Evolutionary conservation across 2,888 invertebrate species (phyloP), one percentile per base, ranked within the genome.

Genomic region (Fragum fragum): DNA sequence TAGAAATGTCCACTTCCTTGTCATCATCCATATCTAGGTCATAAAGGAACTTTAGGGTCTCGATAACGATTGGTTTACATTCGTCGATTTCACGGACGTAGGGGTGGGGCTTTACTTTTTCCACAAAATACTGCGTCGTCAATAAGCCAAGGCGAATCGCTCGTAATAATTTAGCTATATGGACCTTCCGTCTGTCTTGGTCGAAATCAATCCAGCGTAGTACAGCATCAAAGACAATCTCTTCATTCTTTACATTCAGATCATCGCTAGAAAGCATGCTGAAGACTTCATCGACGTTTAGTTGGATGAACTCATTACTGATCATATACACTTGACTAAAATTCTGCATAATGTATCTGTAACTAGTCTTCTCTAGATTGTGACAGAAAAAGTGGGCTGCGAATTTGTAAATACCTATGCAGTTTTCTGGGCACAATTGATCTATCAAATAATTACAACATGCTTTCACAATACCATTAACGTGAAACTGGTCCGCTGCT

Each of bases 41-140:
- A 95, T 98, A 98, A 66, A 98, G 96, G 94, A 98, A 98, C 93
- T 97, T 97, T 53, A 98, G 95, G 0, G 98, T 98, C 94, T 98
- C 98, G 47, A 98, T 97, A 84, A 98, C 97, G 85, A 98, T 96
- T 0, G 98, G 98, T 21, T 97, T 96, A 88, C 98, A 98, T 14
- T 96, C 96, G 86, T 97, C 97, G 72, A 85, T 90, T 68, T 92
- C 96, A 16, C 96, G 96, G 0, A 99, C 97, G 94, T 97, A 98
- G 0, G 96, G 96, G 94, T 98, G 98, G 86, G 97, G 97, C 94
- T 94, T 94, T 29, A 95, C 97, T 83, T 90, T 97, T 94, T 98
- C 98, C 93, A 98, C 96, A 94, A 98, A 98, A 94, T 97, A 98
- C 95, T 98, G 96, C 1, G 98, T 98, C 87, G 98, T 97, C 91